Evolutionary conservation across 2,888 invertebrate species (phyloP).

Genomic region (Spatulosminthurus flaviceps): DNA sequence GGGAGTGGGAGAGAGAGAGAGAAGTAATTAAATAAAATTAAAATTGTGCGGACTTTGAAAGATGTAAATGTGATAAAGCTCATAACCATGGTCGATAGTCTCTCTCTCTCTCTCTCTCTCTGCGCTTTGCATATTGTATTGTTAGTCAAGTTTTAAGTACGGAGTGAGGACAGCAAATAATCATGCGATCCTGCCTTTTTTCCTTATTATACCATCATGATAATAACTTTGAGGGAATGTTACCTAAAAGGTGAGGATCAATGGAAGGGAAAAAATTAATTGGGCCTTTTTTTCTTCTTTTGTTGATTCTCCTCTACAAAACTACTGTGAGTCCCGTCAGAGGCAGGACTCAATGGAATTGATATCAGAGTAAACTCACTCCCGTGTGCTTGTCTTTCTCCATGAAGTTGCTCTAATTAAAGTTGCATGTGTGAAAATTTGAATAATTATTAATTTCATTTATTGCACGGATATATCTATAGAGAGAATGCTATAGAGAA

Average conservation of each 20-base stretch:
- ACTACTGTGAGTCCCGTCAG: no score
- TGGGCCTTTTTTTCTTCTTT: no score
- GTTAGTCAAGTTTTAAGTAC: not conserved
- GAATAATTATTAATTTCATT: slow-evolving; percentile 25
- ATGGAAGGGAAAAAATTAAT: no score
- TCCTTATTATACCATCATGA: not conserved
- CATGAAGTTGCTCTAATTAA: not conserved
- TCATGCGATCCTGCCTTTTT: not conserved
- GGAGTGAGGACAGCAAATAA: not conserved
- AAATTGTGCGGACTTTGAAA: not conserved
- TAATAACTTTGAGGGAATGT: not conserved
- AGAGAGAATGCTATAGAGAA: no score
- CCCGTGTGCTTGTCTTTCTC: no score
- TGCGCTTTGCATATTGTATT: not conserved
- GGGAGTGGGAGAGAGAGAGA: no score
- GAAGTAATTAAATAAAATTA: slow-evolving; percentile 9
- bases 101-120: no score
- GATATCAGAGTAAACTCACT: no score
- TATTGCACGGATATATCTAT: slow-evolving; percentile 21
- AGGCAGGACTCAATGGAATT: no score
- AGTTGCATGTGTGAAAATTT: slow-evolving; percentile 8
- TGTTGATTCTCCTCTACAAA: no score
- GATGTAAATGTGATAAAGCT: no score
- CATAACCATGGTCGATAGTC: no score
- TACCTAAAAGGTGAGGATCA: not conserved